Evolutionary conservation across 1,140 invertebrate species (phyloP).

Genomic region (Eubasilissa regina): DNA sequence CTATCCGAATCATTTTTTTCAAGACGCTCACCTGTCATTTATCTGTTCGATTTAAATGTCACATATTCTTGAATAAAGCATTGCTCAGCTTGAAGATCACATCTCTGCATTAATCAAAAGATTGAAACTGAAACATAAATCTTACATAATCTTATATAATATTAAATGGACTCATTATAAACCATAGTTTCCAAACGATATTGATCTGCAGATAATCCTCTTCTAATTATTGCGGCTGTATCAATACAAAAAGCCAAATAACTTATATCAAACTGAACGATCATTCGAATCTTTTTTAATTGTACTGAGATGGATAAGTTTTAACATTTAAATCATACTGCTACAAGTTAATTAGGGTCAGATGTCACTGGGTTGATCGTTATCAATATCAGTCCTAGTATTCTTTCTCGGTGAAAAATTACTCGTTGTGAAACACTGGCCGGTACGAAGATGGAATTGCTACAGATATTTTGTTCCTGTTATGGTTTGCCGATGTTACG

Average conservation of each 20-base stretch:
- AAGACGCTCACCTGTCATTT: too few relatives aligned
- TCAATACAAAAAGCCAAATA: constrained; percentile 48
- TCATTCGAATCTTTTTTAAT: constrained; percentile 57
- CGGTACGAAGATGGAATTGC: constrained; percentile 23
- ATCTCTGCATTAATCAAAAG: constrained; percentile 21
- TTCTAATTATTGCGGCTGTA: constrained; percentile 43
- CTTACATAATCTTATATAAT: constrained; percentile 16
- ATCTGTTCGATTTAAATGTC: too few relatives aligned
- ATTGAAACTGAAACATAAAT: constrained; percentile 22
- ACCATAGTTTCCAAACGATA: constrained; percentile 47
- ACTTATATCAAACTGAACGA: constrained; percentile 44
- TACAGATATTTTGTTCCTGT: constrained; percentile 19
- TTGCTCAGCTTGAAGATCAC: not conserved
- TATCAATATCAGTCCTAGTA: constrained; percentile 46
- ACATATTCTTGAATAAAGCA: too few relatives aligned
- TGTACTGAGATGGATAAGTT: constrained; percentile 55
- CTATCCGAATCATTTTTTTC: too few relatives aligned
- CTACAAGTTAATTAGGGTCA: constrained; percentile 60
- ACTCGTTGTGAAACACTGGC: constrained; percentile 47
- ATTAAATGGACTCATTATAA: constrained; percentile 41
- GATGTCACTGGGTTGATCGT: constrained; percentile 57
- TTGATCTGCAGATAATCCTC: constrained; percentile 55
- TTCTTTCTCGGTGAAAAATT: constrained; percentile 54
- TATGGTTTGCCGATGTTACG: not conserved
- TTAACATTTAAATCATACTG: constrained; percentile 57